Base-by-base conservation (phyloP, 2,113 vertebrate species). In the Poecilia latipinna region DNA sequence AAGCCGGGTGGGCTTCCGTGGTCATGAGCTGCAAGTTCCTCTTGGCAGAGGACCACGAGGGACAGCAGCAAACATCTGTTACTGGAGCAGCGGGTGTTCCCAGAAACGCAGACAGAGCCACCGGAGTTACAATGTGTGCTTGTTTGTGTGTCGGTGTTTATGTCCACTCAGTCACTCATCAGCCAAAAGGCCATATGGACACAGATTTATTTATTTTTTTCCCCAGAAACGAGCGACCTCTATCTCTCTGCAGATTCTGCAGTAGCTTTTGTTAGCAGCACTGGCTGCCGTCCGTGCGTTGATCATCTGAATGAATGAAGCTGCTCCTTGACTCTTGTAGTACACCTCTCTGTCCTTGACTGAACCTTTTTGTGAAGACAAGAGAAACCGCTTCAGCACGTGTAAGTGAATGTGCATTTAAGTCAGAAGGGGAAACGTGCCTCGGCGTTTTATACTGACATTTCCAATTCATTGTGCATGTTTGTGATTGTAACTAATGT, bases 11-110 rank as follows among this genome's bases (percentile, higher is more conserved):
- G 70, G 72, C 82, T 86, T 84, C 72, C 84, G 88, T 63, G 82
- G 83, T 71, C 78, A 31, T 67, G 65, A 75, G 70, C 57, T 87
- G 69, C 80, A 87, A 79, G 62, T 83, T 90, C 81, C 8, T 12
- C 70, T 68, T 82, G 85, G 88, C 83, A 77, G 68, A 82, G 17
- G 68, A 69, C 75, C 83, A 89, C 75, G 2, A 78, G 89, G 86
- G 84, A 88, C 26, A 24, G 75, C 73, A 70, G 76, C 2, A 24
- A 92, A 85, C 92, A 93, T 85, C 83, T 94, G 91, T 88, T 91
- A 65, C 70, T 78, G 86, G 77, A 86, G 72, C 69, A 19, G 73
- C 78, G 75, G 85, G 77, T 77, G 75, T 76, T 89, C 84, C 82
- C 78, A 65, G 71, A 72, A 72, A 85, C 76, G 75, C 88, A 89